Evolutionary conservation across 2,113 vertebrate species (phyloP), one percentile per base, ranked within the genome.

Genomic region (Silurus asotus): DNA sequence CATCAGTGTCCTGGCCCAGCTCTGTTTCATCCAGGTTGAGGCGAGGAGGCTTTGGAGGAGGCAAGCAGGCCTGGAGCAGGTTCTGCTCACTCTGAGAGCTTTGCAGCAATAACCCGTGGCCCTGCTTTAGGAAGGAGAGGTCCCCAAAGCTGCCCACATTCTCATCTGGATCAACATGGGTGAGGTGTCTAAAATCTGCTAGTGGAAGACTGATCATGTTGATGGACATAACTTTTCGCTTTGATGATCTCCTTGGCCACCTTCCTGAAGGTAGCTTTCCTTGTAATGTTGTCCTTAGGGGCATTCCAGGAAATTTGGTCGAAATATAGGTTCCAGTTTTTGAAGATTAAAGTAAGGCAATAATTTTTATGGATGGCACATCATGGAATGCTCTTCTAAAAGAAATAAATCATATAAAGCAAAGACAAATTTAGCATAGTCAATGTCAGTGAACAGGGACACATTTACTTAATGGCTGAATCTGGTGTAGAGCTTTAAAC

Each of bases 11-110:
- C 9, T 14, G 48, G 49, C 91, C 90, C 89, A n/a, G 88, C 82
- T 0, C 90, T 88, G 86, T 87, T 92, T 94, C 96, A 59, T 96
- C 95, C 88, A 96, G 89, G 92, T 97, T 97, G 53, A 98, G 93
- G 13, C 97, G 97, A 0, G 98, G 97, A 8, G 97, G 97, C 84
- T 99, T 99, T 53, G 97, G 97, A 6, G 98, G 97, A 0, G 97
- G 96, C n/a, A 95, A 90, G 89, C 93, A 94, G 84, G 94, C 92
- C 80, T 93, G 69, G 83, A 95, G 91, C 89, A 97, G 90, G 88
- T 96, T 96, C 90, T 96, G 95, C 90, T 96, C 96, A 0, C 96
- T 97, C 91, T 94, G 94, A 48, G 95, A 95, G 80, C 94, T 95
- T 78, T 94, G 92, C 11, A 92, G 88, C 25, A 94, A 89, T 69